Base-by-base conservation (phyloP, 2,797 vertebrate species). In the Melopsittacus undulatus region DNA sequence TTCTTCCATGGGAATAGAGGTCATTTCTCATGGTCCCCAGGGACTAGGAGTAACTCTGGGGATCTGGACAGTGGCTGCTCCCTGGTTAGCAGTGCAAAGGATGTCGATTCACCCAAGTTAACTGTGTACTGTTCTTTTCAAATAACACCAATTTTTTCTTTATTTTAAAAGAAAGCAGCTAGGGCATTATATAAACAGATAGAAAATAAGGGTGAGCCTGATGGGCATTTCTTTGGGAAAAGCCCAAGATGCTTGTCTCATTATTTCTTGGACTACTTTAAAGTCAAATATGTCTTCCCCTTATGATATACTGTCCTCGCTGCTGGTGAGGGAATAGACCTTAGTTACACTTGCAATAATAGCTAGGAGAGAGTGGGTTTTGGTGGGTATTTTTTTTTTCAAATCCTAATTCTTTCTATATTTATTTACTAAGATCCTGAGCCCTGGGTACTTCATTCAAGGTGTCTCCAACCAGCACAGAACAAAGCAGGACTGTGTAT, bases 231-330 rank as follows among this genome's bases (percentile, higher is more conserved):
- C 72, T 74, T 38, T 66, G 72, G 64, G 59, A 86, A 87, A 83
- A 67, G 43, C 52, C 52, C 13, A 34, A 77, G 51, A 85, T 74
- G 30, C 51, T 46, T 87, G 51, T 40, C 32, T 91, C 29, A 12
- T 93, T 90, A 83, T 87, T 89, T 93, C 38, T 80, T 70, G 22
- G 38, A 73, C 64, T 89, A 57, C 32, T 83, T 70, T 72, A 92
- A 92, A 93, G 85, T 83, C 46, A 89, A 87, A 36, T 72, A 29
- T 0, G 1, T 54, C 57, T 91, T 87, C 89, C 30, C 19, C 11
- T 68, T 82, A 42, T 72, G 63, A 72, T 79, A 36, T 26, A 48
- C 10, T 45, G 27, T 70, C 64, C 75, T 89, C 0, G 0, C 5
- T 1, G 3, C 62, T 59, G 68, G 26, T 87, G 34, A 36, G 62